phyloP scores from a whole-genome alignment of 2,113 vertebrate species.

The Macheiramphus alcinus region DNA sequence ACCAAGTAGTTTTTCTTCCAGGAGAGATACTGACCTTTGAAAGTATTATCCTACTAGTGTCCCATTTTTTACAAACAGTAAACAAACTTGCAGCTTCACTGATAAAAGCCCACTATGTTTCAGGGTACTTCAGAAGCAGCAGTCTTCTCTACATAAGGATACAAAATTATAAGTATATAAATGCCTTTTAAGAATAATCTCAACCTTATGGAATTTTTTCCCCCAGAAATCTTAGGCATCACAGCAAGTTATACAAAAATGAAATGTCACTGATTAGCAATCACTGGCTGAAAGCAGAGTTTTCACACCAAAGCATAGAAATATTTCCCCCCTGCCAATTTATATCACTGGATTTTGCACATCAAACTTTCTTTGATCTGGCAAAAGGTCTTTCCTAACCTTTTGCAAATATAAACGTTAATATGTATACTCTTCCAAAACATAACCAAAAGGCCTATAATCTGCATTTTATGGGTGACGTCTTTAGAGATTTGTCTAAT shows the following conservation, averaged over 20 bases:
- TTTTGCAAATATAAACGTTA: neutral
- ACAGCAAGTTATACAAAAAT: neutral
- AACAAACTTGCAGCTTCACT: neutral
- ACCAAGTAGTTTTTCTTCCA: neutral
- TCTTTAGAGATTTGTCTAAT: neutral
- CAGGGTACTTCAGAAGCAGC: neutral
- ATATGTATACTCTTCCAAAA: neutral
- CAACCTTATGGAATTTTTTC: neutral
- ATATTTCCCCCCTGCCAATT: neutral
- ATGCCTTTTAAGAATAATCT: neutral
- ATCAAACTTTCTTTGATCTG: neutral
- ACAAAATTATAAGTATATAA: neutral
- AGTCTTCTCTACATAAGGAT: neutral
- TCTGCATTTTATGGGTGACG: neutral
- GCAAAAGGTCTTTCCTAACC: neutral
- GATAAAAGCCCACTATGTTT: neutral
- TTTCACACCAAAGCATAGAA: neutral
- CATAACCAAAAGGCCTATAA: neutral
- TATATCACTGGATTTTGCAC: neutral
- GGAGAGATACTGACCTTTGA: neutral
- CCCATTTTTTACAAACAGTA: neutral
- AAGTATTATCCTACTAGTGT: neutral
- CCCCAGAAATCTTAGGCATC: neutral
- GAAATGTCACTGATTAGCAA: neutral
- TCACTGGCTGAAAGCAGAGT: neutral